phyloP scores from a whole-genome alignment of 1,140 invertebrate genomes.

The Drosophila tani region DNA sequence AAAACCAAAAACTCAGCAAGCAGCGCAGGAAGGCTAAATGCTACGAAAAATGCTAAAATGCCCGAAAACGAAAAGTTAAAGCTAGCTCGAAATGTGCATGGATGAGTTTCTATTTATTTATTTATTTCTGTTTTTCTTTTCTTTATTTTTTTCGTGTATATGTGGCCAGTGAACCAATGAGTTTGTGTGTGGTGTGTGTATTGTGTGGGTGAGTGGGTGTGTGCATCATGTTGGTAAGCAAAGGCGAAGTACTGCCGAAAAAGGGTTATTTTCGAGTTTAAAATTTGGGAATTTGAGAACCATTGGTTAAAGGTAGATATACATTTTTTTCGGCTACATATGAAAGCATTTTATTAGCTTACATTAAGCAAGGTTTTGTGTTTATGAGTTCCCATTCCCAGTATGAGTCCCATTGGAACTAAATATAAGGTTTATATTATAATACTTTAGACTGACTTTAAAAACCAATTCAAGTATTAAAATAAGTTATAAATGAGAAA shows the following conservation, averaged over 20 bases:
- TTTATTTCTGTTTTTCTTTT: constrained; percentile 1
- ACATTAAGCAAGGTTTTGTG: neutral
- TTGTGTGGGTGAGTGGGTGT: constrained; percentile 18
- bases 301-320: neutral
- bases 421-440: neutral
- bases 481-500: neutral
- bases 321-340: neutral
- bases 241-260: constrained; percentile 28
- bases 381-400: neutral
- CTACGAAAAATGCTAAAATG: constrained; percentile 26
- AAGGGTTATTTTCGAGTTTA: constrained; percentile 15
- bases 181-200: constrained; percentile 27
- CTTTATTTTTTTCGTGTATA: constrained; percentile 4
- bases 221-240: constrained; percentile 32
- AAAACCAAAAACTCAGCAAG: constrained; percentile 68
- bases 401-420: too few relatives aligned
- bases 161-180: constrained; percentile 44
- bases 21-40: constrained; percentile 56
- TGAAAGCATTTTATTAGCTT: neutral
- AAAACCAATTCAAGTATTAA: too few relatives aligned
- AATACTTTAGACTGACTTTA: too few relatives aligned
- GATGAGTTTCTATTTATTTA: constrained; percentile 28
- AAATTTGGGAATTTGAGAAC: neutral
- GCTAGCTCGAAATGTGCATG: constrained; percentile 40
- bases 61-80: constrained; percentile 52